Evolutionary conservation across 2,888 invertebrate species (phyloP).

Genomic region (Coleophora flavipennella): DNA sequence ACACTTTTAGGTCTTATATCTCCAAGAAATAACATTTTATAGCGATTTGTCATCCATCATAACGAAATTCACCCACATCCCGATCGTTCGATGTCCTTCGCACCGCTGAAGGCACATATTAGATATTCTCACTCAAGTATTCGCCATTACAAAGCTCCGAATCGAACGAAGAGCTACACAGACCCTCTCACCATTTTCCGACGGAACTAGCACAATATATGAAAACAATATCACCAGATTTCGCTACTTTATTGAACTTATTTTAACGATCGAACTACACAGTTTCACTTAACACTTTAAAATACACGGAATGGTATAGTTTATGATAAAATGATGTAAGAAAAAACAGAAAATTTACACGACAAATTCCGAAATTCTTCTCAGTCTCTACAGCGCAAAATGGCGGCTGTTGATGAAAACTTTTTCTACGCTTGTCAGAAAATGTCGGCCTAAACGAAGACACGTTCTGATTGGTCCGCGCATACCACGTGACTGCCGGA

Average conservation of each 20-base stretch:
- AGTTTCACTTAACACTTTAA: slow-evolving; percentile 72
- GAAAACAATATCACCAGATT: slow-evolving; percentile 76
- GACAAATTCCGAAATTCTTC: slow-evolving; percentile 83
- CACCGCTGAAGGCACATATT: slow-evolving; percentile 85
- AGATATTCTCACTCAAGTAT: slow-evolving; percentile 80
- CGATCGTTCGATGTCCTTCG: slow-evolving; percentile 79
- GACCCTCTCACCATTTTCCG: slow-evolving; percentile 83
- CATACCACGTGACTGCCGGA: slow-evolving; percentile 68
- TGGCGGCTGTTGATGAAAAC: slow-evolving; percentile 96
- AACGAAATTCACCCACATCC: slow-evolving; percentile 76
- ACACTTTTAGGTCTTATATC: slow-evolving; percentile 69
- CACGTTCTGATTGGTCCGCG: slow-evolving; percentile 53
- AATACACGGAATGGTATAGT: slow-evolving; percentile 73
- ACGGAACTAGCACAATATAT: slow-evolving; percentile 81
- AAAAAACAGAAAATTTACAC: slow-evolving; percentile 78
- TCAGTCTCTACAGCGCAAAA: slow-evolving; percentile 88
- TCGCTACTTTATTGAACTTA: slow-evolving; percentile 61
- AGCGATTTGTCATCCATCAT: slow-evolving; percentile 68
- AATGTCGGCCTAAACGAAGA: slow-evolving; percentile 69
- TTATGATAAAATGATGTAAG: slow-evolving; percentile 72
- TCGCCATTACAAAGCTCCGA: slow-evolving; percentile 85
- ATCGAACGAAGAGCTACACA: slow-evolving; percentile 77
- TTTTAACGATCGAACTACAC: slow-evolving; percentile 58
- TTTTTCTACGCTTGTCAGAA: slow-evolving; percentile 96
- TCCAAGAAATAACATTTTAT: slow-evolving; percentile 69